phyloP scores from a whole-genome alignment of 1,140 invertebrate species.

The Zaprionus davidi region DNA sequence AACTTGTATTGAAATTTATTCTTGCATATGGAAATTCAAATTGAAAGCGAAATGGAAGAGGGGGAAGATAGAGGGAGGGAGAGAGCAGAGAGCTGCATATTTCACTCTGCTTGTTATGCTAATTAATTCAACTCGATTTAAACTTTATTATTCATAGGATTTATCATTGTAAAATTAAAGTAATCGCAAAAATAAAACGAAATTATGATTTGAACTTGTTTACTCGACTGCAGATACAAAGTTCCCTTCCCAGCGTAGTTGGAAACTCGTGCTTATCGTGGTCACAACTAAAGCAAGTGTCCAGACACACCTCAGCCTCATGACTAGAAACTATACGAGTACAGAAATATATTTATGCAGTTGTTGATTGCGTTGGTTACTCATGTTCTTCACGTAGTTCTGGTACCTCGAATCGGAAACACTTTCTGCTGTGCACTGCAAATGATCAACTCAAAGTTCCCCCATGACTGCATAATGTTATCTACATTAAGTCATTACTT shows the following conservation, averaged over 20 bases:
- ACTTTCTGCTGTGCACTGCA: slow-evolving; percentile 2
- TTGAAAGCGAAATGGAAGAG: background rate
- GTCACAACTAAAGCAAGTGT: background rate
- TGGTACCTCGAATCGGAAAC: background rate
- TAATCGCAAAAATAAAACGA: background rate
- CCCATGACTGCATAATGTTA: too few relatives aligned
- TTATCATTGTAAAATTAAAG: background rate
- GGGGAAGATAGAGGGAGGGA: background rate
- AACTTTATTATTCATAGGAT: background rate
- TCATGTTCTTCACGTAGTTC: slow-evolving; percentile 3
- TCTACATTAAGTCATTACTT: too few relatives aligned
- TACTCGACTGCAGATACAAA: background rate
- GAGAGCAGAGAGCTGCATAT: background rate
- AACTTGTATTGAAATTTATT: slow-evolving; percentile 3
- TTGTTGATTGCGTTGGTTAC: background rate
- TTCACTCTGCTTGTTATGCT: background rate
- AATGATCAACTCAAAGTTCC: too few relatives aligned
- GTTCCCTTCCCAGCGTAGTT: background rate
- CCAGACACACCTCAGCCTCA: slow-evolving; percentile 15
- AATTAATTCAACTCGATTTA: background rate
- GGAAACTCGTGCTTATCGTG: background rate
- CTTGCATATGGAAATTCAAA: background rate
- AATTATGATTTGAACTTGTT: background rate
- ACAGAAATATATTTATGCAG: background rate
- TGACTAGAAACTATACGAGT: background rate